Base-by-base conservation (phyloP, 2,888 invertebrate species). In the Erebia aethiops region DNA sequence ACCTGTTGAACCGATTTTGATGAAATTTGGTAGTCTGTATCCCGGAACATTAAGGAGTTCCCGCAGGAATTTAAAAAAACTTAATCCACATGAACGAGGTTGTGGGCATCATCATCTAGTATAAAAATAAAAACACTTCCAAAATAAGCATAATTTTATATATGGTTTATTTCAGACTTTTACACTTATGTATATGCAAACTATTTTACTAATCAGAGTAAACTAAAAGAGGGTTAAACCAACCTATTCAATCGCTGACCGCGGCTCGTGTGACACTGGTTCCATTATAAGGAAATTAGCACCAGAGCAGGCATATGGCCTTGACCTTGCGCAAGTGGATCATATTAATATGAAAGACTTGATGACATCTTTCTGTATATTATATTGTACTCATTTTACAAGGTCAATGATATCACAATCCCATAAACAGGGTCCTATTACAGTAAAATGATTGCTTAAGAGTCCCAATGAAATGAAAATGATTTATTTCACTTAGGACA, bases 271-370 rank as follows among this genome's bases (percentile, higher is more conserved):
- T 52, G 13, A 66, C 65, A 69, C 69, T 16, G 43, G 60, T 69
- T 65, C 43, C 63, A 54, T 43, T 60, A 46, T 46, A 69, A 71
- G 69, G 71, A 61, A 65, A 69, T 69, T 26, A 70, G 66, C 18
- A 46, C 57, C 49, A n/a, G 9, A 49, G 51, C 63, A 51, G 21
- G 51, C 18, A 14, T 10, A 46, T n/a, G n/a, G n/a, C n/a, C n/a
- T 46, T 69, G 72, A 72, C 72, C 72, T 72, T 72, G 69, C 21
- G 18, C 54, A 54, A 54, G 18, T 54, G 54, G 18, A 54, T 54
- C 54, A 54, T 54, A 54, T 54, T 16, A 16, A 54, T 54, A 54
- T 18, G 54, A 54, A 54, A 54, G 52, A 54, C 16, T 10, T 54
- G 54, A 18, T 54, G 54, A 54, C 54, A 54, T 18, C 54, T 54